Base-by-base conservation (phyloP, 1,140 invertebrate species). In the Arctopsyche grandis region DNA sequence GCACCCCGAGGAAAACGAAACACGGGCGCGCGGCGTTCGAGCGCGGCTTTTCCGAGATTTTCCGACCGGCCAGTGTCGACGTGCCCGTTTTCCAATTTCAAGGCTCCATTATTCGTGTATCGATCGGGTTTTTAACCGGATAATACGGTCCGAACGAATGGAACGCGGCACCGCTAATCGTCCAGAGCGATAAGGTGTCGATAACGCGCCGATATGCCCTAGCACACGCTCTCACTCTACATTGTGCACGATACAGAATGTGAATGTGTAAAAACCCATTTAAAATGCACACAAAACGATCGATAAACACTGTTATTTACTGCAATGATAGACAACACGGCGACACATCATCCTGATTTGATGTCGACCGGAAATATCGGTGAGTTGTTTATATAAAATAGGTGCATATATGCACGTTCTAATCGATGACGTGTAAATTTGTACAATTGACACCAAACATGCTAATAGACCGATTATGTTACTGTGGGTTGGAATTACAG, bases 91-190 rank as follows among this genome's bases (percentile, higher is more conserved):
- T 16, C 10, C 48, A 14, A 52, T 52, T 52, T 52, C 16, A 52
- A 52, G 48, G 12, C 48, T 52, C 16, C 26, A 66, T 66, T 66
- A 66, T 66, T 66, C 21, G 24, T n/a, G 12, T 66, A 66, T 66
- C n/a, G 63, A 66, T 66, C 63, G 22, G 10, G 5, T 66, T 66
- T 66, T 26, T 26, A 66, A 22, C 22, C 9, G 9, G 24, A 66
- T 66, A 66, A 66, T 66, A 26, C 22, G 22, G 24, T 66, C 21
- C 63, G 10, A 66, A 14, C 19, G 24, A 66, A 66, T 66, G 63
- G 24, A 66, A 26, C 63, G 21, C 19, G 9, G 24, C 21, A n/a
- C 12, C 14, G 63, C 21, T 66, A 66, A 66, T 66, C 63, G 5
- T 24, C 63, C 21, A 10, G 5, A 9, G 63, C 63, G 63, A 66